These are phyloP conservation scores for Chrysolina oricalcia DNA, from an alignment of 2,888 invertebrate genomes.

Conservation along the genomic window DNA sequence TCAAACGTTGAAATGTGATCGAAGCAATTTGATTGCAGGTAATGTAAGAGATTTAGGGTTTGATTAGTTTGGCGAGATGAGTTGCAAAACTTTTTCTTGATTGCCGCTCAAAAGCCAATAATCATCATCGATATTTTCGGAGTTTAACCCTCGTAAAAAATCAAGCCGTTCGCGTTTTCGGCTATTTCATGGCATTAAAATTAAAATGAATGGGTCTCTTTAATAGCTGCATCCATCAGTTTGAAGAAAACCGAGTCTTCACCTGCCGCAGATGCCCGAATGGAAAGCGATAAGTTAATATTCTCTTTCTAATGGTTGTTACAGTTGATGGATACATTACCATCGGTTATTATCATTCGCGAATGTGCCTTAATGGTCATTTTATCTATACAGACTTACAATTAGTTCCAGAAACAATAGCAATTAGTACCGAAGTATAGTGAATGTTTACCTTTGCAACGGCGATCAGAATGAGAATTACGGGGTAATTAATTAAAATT, in stretches of 20 bases:
- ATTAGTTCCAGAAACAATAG: not conserved
- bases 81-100: too few species aligned
- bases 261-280: constrained; percentile 53
- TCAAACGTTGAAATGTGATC: too few species aligned
- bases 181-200: constrained; percentile 24
- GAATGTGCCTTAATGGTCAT: constrained; percentile 15
- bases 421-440: not conserved
- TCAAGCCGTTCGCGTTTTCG: not conserved
- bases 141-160: constrained; percentile 1
- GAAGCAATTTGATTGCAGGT: too few species aligned
- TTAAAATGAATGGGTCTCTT: constrained; percentile 31
- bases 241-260: constrained; percentile 37
- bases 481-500: constrained; percentile 13
- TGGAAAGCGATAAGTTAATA: constrained; percentile 13
- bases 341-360: constrained; percentile 1
- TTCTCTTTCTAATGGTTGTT: constrained; percentile 20
- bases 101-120: not conserved
- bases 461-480: not conserved
- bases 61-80: too few species aligned
- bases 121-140: constrained; percentile 9
- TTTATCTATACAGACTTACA: not conserved
- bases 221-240: constrained; percentile 48
- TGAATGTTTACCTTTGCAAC: not conserved
- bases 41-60: too few species aligned
- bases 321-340: constrained; percentile 8